Conservation (phyloP, 1,140 invertebrate species). For the Uloborus diversus region DNA sequence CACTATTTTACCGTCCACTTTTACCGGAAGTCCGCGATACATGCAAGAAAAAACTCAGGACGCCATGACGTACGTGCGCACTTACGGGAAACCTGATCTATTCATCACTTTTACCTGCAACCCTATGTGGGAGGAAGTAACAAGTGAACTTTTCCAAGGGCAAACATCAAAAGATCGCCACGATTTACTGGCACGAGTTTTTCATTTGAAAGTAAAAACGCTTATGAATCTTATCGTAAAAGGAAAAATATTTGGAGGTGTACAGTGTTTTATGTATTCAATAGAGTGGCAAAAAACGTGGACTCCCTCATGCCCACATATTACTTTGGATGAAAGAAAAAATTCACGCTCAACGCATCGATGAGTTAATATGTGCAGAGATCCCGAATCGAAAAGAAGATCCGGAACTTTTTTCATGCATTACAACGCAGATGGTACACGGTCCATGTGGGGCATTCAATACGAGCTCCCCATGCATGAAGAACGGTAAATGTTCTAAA, state of each 20-base stretch:
- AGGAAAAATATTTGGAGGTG: not conserved
- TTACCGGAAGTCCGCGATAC: conserved; percentile 12
- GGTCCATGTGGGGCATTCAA: conserved; percentile 59
- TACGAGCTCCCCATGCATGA: conserved; percentile 58
- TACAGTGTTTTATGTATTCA: too few species aligned
- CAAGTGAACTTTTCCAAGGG: not conserved
- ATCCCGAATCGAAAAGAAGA: too few species aligned
- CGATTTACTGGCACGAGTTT: conserved; percentile 16
- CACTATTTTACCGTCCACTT: conserved; percentile 48
- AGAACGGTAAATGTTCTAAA: conserved; percentile 57
- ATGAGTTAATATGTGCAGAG: too few species aligned
- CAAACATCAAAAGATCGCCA: conserved; percentile 18
- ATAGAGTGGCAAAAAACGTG: too few species aligned
- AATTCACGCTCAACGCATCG: too few species aligned
- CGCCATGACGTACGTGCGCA: not conserved
- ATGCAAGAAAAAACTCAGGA: not conserved
- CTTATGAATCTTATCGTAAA: not conserved
- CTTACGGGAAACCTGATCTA: not conserved
- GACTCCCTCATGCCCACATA: too few species aligned
- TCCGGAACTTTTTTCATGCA: too few species aligned
- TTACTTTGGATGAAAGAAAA: too few species aligned
- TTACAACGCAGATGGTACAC: conserved; percentile 60
- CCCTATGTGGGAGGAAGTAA: not conserved
- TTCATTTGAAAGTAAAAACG: not conserved
- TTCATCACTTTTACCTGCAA: conserved; percentile 9